Evolutionary conservation across 2,113 vertebrate genomes (phyloP), one percentile per base, ranked within the genome.

Genomic region (Oryzias woworae): DNA sequence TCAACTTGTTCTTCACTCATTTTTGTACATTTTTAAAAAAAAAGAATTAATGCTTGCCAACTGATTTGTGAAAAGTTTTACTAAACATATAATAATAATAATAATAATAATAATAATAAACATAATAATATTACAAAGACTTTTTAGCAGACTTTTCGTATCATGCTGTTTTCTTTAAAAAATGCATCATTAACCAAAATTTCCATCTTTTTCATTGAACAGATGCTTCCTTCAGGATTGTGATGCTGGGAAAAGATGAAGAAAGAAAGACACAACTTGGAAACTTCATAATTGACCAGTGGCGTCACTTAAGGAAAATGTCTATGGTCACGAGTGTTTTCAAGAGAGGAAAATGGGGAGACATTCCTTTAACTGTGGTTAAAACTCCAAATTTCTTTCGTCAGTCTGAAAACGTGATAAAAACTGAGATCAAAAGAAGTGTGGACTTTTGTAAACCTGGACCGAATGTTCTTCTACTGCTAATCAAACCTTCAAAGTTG

Each of bases 391-490:
- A 78, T 22, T 3, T 78, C 0, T 73, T 62, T 52, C 42, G 26
- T 60, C 8, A 67, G 42, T 17, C 53, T 58, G 51, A 1, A 13
- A 16, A 62, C 0, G 0, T 0, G 0, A 0, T 64, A 2, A 54
- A 4, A 58, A 0, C 5, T 28, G 56, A 64, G 23, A 7, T 75
- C 4, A 46, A 7, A 15, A 54, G 0, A 0, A 72, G 71, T 42
- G 6, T 22, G 14, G 23, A 1, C 36, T 62, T 71, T 2, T 69
- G 70, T 26, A 4, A 15, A 13, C 79, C 78, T 17, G 78, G 73
- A 57, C 72, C 77, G 28, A 71, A 75, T 31, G 57, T 65, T 14
- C 17, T 81, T 15, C 57, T 81, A 65, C 73, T 77, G 48, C 24
- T 76, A 18, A 49, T 73, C 24, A 81, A 66, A 2, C 65, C 61